Percentiles rank a stretch among this genome's conserved stretches.
Conservation (phyloP, 1,140 invertebrate genomes). For the Aleiodes sp. region DNA sequence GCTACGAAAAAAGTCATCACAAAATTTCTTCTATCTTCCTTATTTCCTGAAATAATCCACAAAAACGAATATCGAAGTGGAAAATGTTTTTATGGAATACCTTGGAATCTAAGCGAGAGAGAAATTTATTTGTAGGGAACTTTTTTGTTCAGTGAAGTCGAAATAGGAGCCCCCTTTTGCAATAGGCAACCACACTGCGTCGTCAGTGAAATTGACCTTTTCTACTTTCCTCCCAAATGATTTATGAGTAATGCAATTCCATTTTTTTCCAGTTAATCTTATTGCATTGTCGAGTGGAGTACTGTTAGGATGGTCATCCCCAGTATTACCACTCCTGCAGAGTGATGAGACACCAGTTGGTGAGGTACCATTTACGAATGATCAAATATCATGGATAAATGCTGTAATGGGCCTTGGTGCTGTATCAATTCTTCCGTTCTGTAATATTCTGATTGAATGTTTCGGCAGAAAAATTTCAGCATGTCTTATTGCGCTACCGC, state of each 20-base stretch:
- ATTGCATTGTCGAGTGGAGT: conserved; percentile 64
- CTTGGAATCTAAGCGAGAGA: no score
- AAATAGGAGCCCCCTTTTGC: no score
- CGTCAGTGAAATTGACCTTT: no score
- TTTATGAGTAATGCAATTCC: neutral
- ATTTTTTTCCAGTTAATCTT: conserved; percentile 63
- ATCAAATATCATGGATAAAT: conserved; percentile 64
- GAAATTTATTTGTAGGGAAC: no score
- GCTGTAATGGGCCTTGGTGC: conserved; percentile 57
- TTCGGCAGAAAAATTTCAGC: conserved; percentile 59
- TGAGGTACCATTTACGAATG: conserved; percentile 56
- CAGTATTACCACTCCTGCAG: conserved; percentile 61
- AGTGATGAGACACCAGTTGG: conserved; percentile 57
- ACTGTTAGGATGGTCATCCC: conserved; percentile 67
- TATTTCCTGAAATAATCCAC: no score
- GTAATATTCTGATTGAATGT: conserved; percentile 51
- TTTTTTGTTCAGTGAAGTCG: no score
- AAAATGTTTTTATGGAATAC: no score
- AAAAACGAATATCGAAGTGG: no score
- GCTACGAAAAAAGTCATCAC: no score
- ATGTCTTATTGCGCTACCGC: conserved; percentile 47
- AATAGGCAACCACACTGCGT: no score
- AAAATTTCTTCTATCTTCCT: no score
- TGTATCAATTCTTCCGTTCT: conserved; percentile 47
- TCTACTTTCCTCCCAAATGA: no score